Evolutionary conservation across 2,888 invertebrate genomes (phyloP).

Genomic region (Heliconius hortense): DNA sequence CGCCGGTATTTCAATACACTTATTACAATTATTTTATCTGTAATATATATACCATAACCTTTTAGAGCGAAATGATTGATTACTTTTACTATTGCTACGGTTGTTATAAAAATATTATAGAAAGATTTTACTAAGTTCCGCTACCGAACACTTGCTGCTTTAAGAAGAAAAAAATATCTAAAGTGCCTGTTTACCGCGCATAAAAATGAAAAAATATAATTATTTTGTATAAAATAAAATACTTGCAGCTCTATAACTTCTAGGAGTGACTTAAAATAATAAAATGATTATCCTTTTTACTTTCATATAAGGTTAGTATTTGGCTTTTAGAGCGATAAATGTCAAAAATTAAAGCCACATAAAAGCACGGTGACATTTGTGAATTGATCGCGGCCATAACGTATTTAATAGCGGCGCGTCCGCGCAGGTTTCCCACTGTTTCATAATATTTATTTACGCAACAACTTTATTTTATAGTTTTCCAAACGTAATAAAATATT

Average conservation of each 20-base stretch:
- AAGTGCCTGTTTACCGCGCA: not conserved
- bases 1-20: too few species aligned
- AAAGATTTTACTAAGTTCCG: too few species aligned
- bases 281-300: slow-evolving; percentile 31
- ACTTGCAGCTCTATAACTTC: not conserved
- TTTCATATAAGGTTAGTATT: slow-evolving; percentile 43
- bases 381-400: slow-evolving; percentile 72
- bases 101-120: too few species aligned
- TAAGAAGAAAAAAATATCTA: not conserved
- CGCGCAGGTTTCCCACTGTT: slow-evolving; percentile 62
- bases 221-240: not conserved
- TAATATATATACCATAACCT: too few species aligned
- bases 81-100: too few species aligned
- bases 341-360: slow-evolving; percentile 69
- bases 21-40: too few species aligned
- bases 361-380: slow-evolving; percentile 67
- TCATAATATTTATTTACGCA: slow-evolving; percentile 63
- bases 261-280: slow-evolving; percentile 16
- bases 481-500: slow-evolving; percentile 64
- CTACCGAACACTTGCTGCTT: not conserved
- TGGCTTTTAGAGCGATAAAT: slow-evolving; percentile 56
- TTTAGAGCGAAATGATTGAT: too few species aligned
- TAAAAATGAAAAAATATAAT: not conserved
- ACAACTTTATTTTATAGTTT: slow-evolving; percentile 73
- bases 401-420: slow-evolving; percentile 70